Conservation (phyloP, 1,140 invertebrate genomes). For the Thalassaphorura encarpata region DNA sequence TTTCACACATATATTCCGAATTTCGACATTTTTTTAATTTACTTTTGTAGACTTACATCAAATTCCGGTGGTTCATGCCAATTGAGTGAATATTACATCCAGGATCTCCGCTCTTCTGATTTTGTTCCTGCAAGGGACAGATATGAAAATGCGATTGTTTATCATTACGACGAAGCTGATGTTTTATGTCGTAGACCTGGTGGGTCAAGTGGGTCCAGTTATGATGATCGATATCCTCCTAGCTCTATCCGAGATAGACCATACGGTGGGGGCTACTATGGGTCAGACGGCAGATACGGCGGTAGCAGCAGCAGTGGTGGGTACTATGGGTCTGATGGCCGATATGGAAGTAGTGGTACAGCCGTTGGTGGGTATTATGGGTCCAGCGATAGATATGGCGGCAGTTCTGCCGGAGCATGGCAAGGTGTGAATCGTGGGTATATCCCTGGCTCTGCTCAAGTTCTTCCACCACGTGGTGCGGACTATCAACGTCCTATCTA, state of each 20-base stretch:
- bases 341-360: neutral
- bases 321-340: neutral
- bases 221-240: neutral
- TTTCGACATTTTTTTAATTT: constrained; percentile 2
- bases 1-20: too few species aligned
- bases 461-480: too few species aligned
- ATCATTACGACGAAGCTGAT: constrained; percentile 20
- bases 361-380: neutral
- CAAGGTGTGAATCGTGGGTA: too few species aligned
- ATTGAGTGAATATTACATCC: constrained; percentile 17
- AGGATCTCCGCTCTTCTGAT: constrained; percentile 11
- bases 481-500: too few species aligned
- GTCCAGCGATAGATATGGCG: too few species aligned
- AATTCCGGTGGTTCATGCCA: constrained; percentile 28
- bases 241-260: too few species aligned
- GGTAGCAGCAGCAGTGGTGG: neutral
- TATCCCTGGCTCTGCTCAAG: too few species aligned
- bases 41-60: constrained; percentile 18
- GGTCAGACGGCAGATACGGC: too few species aligned
- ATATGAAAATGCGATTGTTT: constrained; percentile 23
- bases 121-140: constrained; percentile 22
- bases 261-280: neutral
- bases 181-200: constrained; percentile 11
- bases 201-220: neutral
- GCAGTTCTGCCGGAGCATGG: too few species aligned